These are phyloP conservation scores for Leucozona laternaria DNA, from an alignment of 2,888 invertebrate species.

Conservation along the genomic window DNA sequence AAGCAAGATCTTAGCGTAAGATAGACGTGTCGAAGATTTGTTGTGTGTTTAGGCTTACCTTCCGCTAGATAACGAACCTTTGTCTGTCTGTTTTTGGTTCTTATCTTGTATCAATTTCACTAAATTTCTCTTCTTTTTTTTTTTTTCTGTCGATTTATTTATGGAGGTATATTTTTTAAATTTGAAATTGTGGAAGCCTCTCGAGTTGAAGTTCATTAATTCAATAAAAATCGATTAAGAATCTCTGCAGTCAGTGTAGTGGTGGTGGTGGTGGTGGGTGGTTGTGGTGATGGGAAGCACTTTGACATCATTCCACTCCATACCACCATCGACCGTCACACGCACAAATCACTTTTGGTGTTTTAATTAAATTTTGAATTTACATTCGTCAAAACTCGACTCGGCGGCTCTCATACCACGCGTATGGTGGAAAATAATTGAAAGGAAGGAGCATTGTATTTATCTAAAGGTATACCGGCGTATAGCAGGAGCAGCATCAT, in stretches of 20 bases:
- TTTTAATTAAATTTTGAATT: constrained; percentile 70
- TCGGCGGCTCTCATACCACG: constrained; percentile 40
- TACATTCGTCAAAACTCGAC: constrained; percentile 42
- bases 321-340: background rate
- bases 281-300: constrained; percentile 4
- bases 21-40: constrained; percentile 52
- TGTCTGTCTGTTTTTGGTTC: constrained; percentile 23
- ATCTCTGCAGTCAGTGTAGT: constrained; percentile 23
- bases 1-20: constrained; percentile 17
- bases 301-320: background rate
- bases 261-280: too few relatives aligned
- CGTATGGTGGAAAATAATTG: constrained; percentile 70
- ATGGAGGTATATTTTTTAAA: background rate
- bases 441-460: constrained; percentile 30
- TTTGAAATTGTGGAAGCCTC: constrained; percentile 8
- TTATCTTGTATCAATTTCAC: constrained; percentile 57
- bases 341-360: constrained; percentile 49
- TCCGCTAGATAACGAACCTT: constrained; percentile 46
- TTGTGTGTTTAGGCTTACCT: constrained; percentile 60
- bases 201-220: constrained; percentile 62
- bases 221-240: constrained; percentile 66
- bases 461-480: background rate
- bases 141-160: constrained; percentile 7
- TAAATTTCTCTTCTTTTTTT: constrained; percentile 15
- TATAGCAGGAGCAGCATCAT: constrained; percentile 27